Conservation (phyloP, 2,888 invertebrate genomes). For the Nomada ruficornis region DNA sequence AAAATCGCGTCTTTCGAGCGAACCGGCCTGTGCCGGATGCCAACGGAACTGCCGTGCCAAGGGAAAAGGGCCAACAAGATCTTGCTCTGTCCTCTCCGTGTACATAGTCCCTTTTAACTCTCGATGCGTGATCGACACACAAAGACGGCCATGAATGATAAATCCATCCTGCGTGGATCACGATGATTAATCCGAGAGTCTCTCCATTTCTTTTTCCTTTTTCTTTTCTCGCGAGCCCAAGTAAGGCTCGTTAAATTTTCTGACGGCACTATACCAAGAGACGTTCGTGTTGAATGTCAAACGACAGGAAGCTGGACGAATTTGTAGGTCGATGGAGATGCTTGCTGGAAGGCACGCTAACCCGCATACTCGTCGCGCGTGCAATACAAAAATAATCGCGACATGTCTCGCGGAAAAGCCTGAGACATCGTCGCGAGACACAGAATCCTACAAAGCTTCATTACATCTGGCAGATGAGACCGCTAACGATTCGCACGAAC, state of each 20-base stretch:
- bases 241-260: slow-evolving; percentile 32
- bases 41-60: slow-evolving; percentile 23
- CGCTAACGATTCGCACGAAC: neutral
- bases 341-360: slow-evolving; percentile 38
- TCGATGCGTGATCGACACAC: slow-evolving; percentile 36
- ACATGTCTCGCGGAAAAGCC: neutral
- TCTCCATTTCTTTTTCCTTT: neutral
- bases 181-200: slow-evolving; percentile 29
- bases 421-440: no score
- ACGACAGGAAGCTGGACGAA: slow-evolving; percentile 22
- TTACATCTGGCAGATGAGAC: no score
- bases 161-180: neutral
- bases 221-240: neutral
- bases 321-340: slow-evolving; percentile 1
- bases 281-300: neutral
- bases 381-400: slow-evolving; percentile 1
- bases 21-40: neutral
- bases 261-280: neutral
- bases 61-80: neutral
- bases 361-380: slow-evolving; percentile 39
- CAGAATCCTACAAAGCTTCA: no score
- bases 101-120: neutral
- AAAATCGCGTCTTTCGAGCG: slow-evolving; percentile 48
- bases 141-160: slow-evolving; percentile 15
- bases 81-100: neutral